phyloP scores from a whole-genome alignment of 1,140 invertebrate species.

The Lepidurus arcticus region DNA sequence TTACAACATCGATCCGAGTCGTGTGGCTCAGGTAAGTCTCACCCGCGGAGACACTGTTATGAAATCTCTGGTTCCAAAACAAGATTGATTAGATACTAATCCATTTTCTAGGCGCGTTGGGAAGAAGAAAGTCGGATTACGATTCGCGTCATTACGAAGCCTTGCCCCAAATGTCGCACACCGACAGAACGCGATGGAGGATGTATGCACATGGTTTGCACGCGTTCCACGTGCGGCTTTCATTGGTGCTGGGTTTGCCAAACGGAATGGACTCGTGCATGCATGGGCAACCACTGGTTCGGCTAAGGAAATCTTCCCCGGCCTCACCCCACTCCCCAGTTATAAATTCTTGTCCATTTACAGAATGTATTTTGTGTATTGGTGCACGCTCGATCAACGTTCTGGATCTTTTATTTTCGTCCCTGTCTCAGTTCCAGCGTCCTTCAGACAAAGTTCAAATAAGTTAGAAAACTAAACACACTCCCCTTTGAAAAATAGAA shows the following conservation, averaged over 20 bases:
- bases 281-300: constrained; percentile 85
- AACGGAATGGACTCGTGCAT: constrained; percentile 73
- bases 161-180: constrained; percentile 79
- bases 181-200: constrained; percentile 80
- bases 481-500: too few species aligned
- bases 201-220: constrained; percentile 84
- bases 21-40: constrained; percentile 48
- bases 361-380: too few species aligned
- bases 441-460: too few species aligned
- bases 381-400: too few species aligned
- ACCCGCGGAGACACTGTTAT: too few species aligned
- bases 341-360: too few species aligned
- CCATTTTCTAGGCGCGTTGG: constrained; percentile 59
- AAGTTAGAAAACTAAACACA: too few species aligned
- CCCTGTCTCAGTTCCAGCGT: too few species aligned
- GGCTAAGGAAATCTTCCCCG: constrained; percentile 50
- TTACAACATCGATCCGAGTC: constrained; percentile 57
- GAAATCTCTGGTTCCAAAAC: not conserved
- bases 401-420: too few species aligned
- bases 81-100: constrained; percentile 25
- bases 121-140: constrained; percentile 66
- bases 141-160: constrained; percentile 75
- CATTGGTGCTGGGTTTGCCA: constrained; percentile 90
- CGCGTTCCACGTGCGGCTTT: constrained; percentile 63
- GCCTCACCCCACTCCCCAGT: not conserved